A percentile compares a stretch with the other conserved stretches of the same genome.
phyloP scores from a whole-genome alignment of 2,797 vertebrate genomes.

The Sylvia borin region DNA sequence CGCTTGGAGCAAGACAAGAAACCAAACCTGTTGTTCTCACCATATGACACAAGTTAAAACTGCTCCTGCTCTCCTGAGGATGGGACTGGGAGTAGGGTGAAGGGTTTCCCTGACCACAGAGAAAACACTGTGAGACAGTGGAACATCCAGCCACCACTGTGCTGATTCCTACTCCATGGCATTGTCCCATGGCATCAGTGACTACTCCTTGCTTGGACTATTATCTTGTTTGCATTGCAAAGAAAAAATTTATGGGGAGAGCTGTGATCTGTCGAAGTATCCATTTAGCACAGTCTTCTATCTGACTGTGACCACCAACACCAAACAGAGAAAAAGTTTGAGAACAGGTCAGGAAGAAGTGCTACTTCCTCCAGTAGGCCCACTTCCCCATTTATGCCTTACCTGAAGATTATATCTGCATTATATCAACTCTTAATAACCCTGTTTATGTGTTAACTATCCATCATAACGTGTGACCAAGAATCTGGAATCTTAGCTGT shows the following conservation, averaged over 20 bases:
- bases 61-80: neutral
- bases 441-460: neutral
- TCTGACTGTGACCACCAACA: neutral
- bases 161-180: neutral
- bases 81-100: neutral
- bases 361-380: neutral
- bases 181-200: neutral
- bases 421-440: neutral
- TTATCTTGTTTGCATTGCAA: neutral
- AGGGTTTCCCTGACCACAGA: neutral
- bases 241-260: neutral
- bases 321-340: neutral
- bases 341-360: neutral
- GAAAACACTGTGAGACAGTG: neutral
- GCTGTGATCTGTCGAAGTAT: no score
- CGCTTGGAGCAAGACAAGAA: neutral
- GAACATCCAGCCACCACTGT: rapidly evolving
- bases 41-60: neutral
- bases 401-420: neutral
- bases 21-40: neutral
- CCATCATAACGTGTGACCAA: neutral
- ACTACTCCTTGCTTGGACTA: neutral
- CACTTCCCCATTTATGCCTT: neutral
- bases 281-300: neutral
- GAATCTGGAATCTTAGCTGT: neutral